Evolutionary conservation across 2,888 invertebrate genomes (phyloP).

Genomic region (Eupeodes latifasciatus): DNA sequence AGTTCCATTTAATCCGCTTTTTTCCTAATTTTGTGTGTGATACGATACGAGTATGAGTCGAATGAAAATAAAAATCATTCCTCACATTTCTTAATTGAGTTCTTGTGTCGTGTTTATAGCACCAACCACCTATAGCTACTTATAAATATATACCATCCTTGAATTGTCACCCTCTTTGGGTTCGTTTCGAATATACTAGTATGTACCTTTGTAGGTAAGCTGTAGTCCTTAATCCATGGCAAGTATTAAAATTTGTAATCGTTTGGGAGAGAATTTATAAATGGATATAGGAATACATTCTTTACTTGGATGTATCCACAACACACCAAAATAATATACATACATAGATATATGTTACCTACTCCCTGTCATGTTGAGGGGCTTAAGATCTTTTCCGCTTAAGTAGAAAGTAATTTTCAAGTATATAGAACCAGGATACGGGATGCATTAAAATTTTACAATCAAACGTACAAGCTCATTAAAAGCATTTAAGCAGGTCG

Average conservation of each 20-base stretch:
- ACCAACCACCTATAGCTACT: constrained; percentile 4
- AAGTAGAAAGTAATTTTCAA: constrained; percentile 27
- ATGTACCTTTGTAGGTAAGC: too few species aligned
- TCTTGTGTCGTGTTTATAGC: constrained; percentile 65
- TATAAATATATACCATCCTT: not conserved
- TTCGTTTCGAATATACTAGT: not conserved
- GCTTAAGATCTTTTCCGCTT: constrained; percentile 43
- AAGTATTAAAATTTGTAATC: constrained; percentile 64
- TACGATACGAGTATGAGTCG: not conserved
- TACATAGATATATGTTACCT: not conserved
- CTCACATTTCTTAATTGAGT: constrained; percentile 68
- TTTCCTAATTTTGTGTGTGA: constrained; percentile 42
- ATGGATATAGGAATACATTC: constrained; percentile 18
- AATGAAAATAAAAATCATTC: constrained; percentile 35
- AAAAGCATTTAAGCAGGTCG: constrained; percentile 59
- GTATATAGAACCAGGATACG: not conserved
- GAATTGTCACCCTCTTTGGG: not conserved
- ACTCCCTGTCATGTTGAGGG: constrained; percentile 18
- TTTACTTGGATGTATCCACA: not conserved
- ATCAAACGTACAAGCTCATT: constrained; percentile 65
- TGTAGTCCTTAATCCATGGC: constrained; percentile 45
- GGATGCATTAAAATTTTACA: constrained; percentile 43
- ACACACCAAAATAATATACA: too few species aligned
- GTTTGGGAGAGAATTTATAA: constrained; percentile 53
- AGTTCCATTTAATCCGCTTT: constrained; percentile 71